Evolutionary conservation across 2,888 invertebrate genomes (phyloP).

Genomic region (Geophilus truncorum): DNA sequence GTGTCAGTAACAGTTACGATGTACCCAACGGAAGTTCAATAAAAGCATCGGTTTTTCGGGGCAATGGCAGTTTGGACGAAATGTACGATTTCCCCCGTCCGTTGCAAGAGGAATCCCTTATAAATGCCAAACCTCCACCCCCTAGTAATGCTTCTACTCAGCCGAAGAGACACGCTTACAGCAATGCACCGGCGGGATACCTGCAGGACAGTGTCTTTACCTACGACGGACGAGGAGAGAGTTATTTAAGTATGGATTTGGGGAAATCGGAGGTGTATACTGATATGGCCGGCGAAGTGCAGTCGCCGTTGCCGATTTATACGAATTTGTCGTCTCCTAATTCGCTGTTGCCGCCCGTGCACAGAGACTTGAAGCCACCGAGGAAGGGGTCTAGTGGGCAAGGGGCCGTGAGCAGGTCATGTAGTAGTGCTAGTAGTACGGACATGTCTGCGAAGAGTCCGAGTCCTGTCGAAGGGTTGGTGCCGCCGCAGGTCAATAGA

Average conservation of each 20-base stretch:
- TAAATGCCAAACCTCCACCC: slow-evolving; percentile 39
- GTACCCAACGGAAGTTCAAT: background rate
- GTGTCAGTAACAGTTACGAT: background rate
- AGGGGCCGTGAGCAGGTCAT: slow-evolving; percentile 30
- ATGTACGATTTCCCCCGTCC: slow-evolving; percentile 64
- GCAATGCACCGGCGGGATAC: slow-evolving; percentile 57
- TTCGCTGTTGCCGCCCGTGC: slow-evolving; percentile 59
- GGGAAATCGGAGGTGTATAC: slow-evolving; percentile 37
- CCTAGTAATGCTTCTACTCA: slow-evolving; percentile 35
- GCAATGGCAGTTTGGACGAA: slow-evolving; percentile 48
- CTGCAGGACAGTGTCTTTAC: slow-evolving; percentile 50
- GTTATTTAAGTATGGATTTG: slow-evolving; percentile 37
- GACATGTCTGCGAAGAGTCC: slow-evolving; percentile 35
- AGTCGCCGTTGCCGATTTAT: slow-evolving; percentile 52
- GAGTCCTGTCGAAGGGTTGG: slow-evolving; percentile 34
- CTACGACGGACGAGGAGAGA: slow-evolving; percentile 27
- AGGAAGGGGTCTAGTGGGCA: slow-evolving; percentile 48
- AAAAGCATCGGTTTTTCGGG: background rate
- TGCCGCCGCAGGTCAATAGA: slow-evolving; percentile 46
- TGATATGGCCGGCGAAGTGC: slow-evolving; percentile 39
- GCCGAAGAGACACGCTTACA: slow-evolving; percentile 55
- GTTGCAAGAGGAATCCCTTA: slow-evolving; percentile 38
- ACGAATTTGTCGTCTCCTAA: slow-evolving; percentile 59
- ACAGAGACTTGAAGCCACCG: slow-evolving; percentile 73
- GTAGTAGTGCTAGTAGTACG: slow-evolving; percentile 29